These are phyloP conservation scores for Parnassius mnemosyne DNA, from an alignment of 2,888 invertebrate species.

Conservation along the genomic window DNA sequence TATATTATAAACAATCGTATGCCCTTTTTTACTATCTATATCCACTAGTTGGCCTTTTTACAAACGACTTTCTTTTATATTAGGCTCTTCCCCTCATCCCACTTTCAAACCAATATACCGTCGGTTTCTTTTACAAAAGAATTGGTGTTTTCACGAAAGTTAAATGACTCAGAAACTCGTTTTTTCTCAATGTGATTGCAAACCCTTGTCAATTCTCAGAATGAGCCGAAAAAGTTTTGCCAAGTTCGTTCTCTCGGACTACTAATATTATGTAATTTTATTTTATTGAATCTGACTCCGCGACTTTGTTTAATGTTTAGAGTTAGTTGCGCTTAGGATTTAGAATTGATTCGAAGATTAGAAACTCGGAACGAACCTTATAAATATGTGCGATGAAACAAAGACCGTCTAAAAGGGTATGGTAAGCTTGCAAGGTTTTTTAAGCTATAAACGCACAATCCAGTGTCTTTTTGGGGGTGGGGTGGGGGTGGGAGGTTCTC, in stretches of 20 bases:
- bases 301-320: neutral
- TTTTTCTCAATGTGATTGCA: slow-evolving; percentile 10
- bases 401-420: too few species aligned
- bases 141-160: slow-evolving; percentile 8
- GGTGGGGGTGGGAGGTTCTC: too few species aligned
- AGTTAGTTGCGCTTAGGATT: too few species aligned
- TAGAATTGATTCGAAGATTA: too few species aligned
- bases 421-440: too few species aligned
- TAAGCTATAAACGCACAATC: too few species aligned
- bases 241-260: neutral
- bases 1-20: too few species aligned
- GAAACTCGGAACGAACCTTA: too few species aligned
- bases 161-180: slow-evolving; percentile 13
- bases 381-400: too few species aligned
- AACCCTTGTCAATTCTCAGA: slow-evolving; percentile 20
- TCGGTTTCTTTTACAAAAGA: slow-evolving; percentile 13
- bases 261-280: slow-evolving; percentile 4
- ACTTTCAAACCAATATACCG: slow-evolving; percentile 8
- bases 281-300: neutral
- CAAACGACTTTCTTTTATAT: slow-evolving; percentile 1
- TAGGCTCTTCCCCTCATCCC: neutral
- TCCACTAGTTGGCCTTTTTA: neutral
- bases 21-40: too few species aligned
- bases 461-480: too few species aligned
- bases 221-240: slow-evolving; percentile 5